These are phyloP conservation scores for Cepphus grylle DNA, from an alignment of 2,113 vertebrate genomes.

Conservation along the genomic window DNA sequence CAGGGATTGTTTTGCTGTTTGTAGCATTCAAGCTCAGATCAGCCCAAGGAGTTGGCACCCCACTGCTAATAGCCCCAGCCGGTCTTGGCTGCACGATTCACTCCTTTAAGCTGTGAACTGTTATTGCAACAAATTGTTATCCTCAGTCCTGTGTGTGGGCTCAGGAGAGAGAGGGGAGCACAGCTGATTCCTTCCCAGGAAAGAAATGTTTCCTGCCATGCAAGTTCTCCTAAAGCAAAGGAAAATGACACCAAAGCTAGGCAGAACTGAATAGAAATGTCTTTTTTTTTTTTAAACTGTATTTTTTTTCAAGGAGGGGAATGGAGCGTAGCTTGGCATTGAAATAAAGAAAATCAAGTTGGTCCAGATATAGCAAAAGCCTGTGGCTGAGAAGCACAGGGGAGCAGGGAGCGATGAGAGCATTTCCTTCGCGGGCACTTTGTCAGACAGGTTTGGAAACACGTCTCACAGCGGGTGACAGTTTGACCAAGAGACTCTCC, in stretches of 20 bases:
- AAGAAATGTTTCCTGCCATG: not conserved
- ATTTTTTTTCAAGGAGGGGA: not conserved
- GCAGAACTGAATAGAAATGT: not conserved
- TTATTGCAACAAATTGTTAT: not conserved
- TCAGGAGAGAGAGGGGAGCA: not conserved
- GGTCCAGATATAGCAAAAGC: not conserved
- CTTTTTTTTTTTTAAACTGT: not conserved
- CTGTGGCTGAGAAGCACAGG: not conserved
- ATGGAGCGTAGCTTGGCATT: not conserved
- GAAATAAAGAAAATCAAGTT: not conserved
- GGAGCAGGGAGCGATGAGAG: not conserved
- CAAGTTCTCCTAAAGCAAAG: not conserved
- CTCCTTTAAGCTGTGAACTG: not conserved
- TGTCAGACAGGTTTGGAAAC: not conserved
- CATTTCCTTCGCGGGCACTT: not conserved
- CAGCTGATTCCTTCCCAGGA: not conserved
- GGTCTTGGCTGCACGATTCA: not conserved
- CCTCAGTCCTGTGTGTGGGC: accelerated
- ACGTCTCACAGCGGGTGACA: not conserved
- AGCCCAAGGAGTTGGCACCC: not conserved
- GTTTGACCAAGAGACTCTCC: not conserved
- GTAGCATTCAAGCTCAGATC: not conserved
- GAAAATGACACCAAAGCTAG: not conserved
- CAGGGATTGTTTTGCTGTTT: accelerated
- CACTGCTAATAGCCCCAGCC: not conserved